Conservation (phyloP, 2,888 invertebrate genomes). For the Acleris literana region DNA sequence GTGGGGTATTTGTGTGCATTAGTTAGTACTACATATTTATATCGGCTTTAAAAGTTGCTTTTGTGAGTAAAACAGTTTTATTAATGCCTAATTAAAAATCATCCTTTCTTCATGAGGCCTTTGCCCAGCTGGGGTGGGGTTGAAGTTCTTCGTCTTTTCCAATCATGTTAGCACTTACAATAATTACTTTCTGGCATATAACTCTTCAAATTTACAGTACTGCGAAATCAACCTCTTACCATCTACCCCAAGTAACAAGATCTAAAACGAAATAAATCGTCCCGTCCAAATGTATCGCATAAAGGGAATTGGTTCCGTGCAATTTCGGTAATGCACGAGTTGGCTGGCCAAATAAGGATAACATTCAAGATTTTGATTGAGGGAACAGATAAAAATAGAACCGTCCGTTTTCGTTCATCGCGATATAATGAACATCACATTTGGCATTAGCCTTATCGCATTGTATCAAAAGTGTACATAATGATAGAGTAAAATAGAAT, state of each 20-base stretch:
- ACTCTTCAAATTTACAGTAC: constrained; percentile 35
- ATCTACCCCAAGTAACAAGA: constrained; percentile 57
- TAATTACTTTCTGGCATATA: constrained; percentile 3
- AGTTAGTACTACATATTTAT: too few relatives aligned
- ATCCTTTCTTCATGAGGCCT: too few relatives aligned
- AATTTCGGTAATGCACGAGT: constrained; percentile 78
- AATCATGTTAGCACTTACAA: not conserved
- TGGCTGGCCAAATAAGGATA: constrained; percentile 63
- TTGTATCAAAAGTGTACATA: not conserved
- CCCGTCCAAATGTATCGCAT: constrained; percentile 61
- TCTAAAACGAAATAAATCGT: constrained; percentile 60
- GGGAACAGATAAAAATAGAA: constrained; percentile 51
- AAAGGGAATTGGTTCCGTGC: constrained; percentile 75
- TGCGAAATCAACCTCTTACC: constrained; percentile 45
- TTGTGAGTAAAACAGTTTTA: too few relatives aligned
- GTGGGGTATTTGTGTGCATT: not conserved
- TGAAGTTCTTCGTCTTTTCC: too few relatives aligned
- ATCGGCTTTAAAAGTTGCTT: too few relatives aligned
- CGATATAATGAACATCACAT: not conserved
- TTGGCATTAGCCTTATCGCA: not conserved
- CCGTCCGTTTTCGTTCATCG: constrained; percentile 29
- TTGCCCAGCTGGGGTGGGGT: too few relatives aligned
- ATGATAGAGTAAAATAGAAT: too few relatives aligned
- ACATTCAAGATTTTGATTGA: constrained; percentile 65
- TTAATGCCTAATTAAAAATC: too few relatives aligned